phyloP scores from a whole-genome alignment of 2,113 vertebrate species.

The Microcebus tavaratra region DNA sequence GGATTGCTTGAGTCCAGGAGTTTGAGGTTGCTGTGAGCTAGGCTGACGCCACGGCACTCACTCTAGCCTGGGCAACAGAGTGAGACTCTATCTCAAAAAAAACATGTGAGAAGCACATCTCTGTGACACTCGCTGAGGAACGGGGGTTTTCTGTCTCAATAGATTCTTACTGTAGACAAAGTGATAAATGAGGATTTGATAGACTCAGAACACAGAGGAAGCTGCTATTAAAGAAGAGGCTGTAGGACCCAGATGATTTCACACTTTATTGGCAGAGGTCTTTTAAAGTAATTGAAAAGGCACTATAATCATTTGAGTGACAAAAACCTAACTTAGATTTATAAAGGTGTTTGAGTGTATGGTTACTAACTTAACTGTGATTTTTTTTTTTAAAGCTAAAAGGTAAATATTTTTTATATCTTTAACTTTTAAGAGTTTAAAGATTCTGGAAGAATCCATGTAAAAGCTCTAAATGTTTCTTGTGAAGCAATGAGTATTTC shows the following conservation, averaged over 20 bases:
- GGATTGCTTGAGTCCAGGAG: too few species aligned
- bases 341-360: neutral
- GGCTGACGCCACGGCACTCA: too few species aligned
- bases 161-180: neutral
- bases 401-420: neutral
- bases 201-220: neutral
- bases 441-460: neutral
- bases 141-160: neutral
- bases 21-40: too few species aligned
- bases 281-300: neutral
- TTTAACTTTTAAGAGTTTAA: neutral
- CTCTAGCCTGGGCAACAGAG: too few species aligned
- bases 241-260: neutral
- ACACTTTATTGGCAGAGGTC: neutral
- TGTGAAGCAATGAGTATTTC: neutral
- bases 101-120: neutral
- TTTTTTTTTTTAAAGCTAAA: neutral
- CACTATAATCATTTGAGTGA: neutral
- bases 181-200: neutral
- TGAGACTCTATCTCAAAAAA: too few species aligned
- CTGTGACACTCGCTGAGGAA: neutral
- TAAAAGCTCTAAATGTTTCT: neutral
- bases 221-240: neutral
- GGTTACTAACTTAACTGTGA: neutral
- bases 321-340: neutral